phyloP scores from a whole-genome alignment of 2,797 vertebrate species.

The Petrocephalus sullivani region DNA sequence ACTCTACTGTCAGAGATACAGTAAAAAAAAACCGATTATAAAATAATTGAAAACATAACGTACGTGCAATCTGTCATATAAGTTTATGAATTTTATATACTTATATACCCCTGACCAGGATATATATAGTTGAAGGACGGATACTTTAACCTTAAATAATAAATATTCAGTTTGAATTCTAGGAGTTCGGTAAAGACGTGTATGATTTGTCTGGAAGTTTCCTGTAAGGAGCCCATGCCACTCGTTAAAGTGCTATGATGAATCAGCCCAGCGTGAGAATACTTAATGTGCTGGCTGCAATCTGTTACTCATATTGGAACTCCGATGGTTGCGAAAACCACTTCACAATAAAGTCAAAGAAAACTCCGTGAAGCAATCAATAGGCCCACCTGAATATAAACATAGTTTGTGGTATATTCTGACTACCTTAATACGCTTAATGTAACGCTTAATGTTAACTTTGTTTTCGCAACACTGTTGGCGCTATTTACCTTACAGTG shows the following conservation, averaged over 20 bases:
- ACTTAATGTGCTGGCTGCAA: background rate
- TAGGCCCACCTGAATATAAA: background rate
- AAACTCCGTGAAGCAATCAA: background rate
- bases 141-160: background rate
- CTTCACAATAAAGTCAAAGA: background rate
- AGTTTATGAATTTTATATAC: background rate
- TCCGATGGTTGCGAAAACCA: background rate
- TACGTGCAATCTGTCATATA: background rate
- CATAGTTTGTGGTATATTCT: background rate
- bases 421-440: background rate
- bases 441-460: background rate
- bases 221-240: background rate
- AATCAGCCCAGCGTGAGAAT: background rate
- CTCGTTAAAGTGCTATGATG: background rate
- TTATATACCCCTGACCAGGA: background rate
- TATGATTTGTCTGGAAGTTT: background rate
- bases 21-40: background rate
- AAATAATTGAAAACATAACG: background rate
- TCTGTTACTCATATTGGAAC: background rate
- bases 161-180: slow-evolving; percentile 1
- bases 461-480: background rate
- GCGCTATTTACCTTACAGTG: slow-evolving; percentile 20
- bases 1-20: background rate
- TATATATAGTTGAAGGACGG: background rate
- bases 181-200: background rate